Evolutionary conservation across 1,140 invertebrate genomes (phyloP).

Genomic region (Vollenhovia emeryi): DNA sequence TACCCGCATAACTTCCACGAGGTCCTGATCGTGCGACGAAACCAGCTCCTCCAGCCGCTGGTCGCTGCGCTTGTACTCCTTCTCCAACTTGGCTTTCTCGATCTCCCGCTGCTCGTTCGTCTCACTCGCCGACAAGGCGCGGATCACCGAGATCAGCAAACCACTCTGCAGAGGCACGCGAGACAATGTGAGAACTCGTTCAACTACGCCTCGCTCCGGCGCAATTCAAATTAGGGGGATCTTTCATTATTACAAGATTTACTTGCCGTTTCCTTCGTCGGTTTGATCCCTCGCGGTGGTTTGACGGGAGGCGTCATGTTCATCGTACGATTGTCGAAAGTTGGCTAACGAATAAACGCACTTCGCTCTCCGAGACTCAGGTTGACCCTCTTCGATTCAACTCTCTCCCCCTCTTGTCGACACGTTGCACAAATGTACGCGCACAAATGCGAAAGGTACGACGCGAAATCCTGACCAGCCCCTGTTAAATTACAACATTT

Average conservation of each 20-base stretch:
- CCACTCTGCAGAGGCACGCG: conserved; percentile 89
- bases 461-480: background rate
- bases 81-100: conserved; percentile 97
- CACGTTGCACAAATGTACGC: background rate
- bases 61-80: conserved; percentile 97
- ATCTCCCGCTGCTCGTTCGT: conserved; percentile 97
- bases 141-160: conserved; percentile 96
- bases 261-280: conserved; percentile 92
- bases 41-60: conserved; percentile 95
- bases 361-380: background rate
- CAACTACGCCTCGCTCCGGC: conserved; percentile 58
- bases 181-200: background rate
- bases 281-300: conserved; percentile 92
- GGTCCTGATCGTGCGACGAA: conserved; percentile 94
- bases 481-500: background rate
- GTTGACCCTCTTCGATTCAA: background rate
- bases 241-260: conserved; percentile 30
- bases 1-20: conserved; percentile 94
- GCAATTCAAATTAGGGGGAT: background rate
- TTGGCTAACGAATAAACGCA: background rate
- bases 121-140: conserved; percentile 95
- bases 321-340: conserved; percentile 44
- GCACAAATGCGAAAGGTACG: background rate
- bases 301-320: conserved; percentile 88
- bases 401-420: background rate